phyloP scores from a whole-genome alignment of 2,797 vertebrate species.

The Chelidonichthys spinosus region DNA sequence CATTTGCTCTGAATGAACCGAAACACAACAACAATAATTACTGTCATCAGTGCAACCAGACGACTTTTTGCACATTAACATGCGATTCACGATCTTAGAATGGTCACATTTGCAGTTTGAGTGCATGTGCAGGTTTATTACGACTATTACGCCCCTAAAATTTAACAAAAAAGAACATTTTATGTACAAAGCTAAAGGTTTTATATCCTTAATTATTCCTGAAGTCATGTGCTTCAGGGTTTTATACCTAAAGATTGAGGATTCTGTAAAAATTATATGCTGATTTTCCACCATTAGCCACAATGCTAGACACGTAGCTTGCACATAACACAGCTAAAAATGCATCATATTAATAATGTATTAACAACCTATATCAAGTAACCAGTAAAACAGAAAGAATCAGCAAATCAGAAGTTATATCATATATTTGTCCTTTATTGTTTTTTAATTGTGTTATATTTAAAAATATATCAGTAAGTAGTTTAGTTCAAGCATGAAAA shows the following conservation, averaged over 20 bases:
- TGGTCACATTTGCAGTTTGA: not conserved
- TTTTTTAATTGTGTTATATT: no score
- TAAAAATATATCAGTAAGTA: no score
- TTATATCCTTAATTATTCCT: no score
- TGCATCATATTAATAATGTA: no score
- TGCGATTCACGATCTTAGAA: slow-evolving; percentile 18
- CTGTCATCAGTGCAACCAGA: slow-evolving; percentile 28
- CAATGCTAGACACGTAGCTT: not conserved
- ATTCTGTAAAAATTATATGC: not conserved
- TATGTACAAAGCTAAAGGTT: not conserved
- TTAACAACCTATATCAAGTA: no score
- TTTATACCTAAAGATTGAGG: not conserved
- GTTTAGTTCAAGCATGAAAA: not conserved
- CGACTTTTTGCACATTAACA: slow-evolving; percentile 18
- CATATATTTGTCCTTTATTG: no score
- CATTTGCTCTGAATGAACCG: slow-evolving; percentile 36
- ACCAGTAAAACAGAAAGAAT: not conserved
- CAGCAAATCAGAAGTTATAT: not conserved
- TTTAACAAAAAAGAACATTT: accelerated
- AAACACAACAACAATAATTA: slow-evolving; percentile 31
- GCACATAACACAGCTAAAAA: not conserved
- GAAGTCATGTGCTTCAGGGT: no score
- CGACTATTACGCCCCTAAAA: not conserved
- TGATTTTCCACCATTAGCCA: not conserved
- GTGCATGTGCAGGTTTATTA: not conserved